Evolutionary conservation across 2,888 invertebrate species (phyloP).

Genomic region (Lepidonotus clava): DNA sequence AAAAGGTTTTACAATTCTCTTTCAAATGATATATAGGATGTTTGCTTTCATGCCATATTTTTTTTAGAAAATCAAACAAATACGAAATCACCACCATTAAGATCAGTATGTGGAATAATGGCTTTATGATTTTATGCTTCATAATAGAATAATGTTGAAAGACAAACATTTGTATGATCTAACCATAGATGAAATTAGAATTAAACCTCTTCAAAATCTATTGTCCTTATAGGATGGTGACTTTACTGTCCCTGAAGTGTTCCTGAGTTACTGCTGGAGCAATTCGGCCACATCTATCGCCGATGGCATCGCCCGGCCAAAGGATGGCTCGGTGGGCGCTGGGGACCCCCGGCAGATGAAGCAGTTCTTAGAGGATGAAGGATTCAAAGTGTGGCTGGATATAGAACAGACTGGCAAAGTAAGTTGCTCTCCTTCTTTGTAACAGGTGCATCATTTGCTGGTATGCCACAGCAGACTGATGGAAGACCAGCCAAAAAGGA

Average conservation of each 20-base stretch:
- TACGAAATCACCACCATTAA: no score
- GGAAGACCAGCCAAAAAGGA: no score
- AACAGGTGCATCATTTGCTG: not conserved
- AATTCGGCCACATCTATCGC: slow-evolving; percentile 75
- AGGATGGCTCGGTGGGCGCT: slow-evolving; percentile 72
- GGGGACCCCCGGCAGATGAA: slow-evolving; percentile 78
- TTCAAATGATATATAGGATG: no score
- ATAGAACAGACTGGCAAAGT: slow-evolving; percentile 76
- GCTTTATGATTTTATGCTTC: no score
- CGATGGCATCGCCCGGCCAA: slow-evolving; percentile 68
- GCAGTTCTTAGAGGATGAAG: slow-evolving; percentile 71
- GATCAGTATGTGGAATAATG: no score
- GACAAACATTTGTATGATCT: not conserved
- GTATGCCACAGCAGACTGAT: no score
- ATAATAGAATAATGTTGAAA: no score
- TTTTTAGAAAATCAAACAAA: no score
- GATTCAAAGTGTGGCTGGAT: slow-evolving; percentile 77
- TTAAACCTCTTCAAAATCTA: not conserved
- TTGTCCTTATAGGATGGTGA: not conserved
- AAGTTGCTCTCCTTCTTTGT: slow-evolving; percentile 55
- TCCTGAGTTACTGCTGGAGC: slow-evolving; percentile 79
- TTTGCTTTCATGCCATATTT: no score
- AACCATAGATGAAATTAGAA: not conserved
- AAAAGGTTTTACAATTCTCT: no score
- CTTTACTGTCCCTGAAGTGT: slow-evolving; percentile 63